Percentiles rank a stretch among this genome's conserved stretches.
phyloP scores from a whole-genome alignment of 37 sponge, comb jelly and placozoan genomes.

The Dysidea cf. avara region DNA sequence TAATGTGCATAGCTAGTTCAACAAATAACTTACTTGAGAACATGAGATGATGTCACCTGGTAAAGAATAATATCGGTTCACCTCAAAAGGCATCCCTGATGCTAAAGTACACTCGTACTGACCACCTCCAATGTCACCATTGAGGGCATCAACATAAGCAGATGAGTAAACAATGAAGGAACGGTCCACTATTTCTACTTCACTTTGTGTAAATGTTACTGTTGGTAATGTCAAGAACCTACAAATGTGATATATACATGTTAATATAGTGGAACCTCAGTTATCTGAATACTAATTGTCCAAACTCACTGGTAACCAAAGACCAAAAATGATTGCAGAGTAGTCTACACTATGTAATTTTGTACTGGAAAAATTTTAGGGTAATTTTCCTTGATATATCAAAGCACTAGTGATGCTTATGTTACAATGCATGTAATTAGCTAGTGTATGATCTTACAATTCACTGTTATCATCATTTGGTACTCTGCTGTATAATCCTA shows the following conservation, averaged over 20 bases:
- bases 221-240: conserved; percentile 59
- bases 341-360: too few species aligned
- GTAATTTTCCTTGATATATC: too few species aligned
- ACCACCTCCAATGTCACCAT: conserved; percentile 53
- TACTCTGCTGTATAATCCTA: conserved; percentile 42
- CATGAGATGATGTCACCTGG: conserved; percentile 46
- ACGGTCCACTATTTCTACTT: conserved; percentile 12
- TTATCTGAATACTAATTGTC: too few species aligned
- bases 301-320: too few species aligned
- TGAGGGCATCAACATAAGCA: conserved; percentile 58
- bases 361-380: too few species aligned
- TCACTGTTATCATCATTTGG: conserved; percentile 50
- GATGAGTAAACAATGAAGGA: conserved; percentile 39
- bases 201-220: conserved; percentile 21
- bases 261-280: too few species aligned
- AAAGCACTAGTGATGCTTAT: not conserved
- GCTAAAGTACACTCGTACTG: conserved; percentile 47
- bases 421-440: not conserved
- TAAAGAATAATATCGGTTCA: conserved; percentile 23
- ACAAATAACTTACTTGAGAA: conserved; percentile 8
- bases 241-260: too few species aligned
- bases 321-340: too few species aligned
- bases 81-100: conserved; percentile 11
- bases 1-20: too few species aligned
- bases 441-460: conserved; percentile 14